phyloP scores from a whole-genome alignment of 2,113 vertebrate species.

The Tretioscincus oriximinensis region DNA sequence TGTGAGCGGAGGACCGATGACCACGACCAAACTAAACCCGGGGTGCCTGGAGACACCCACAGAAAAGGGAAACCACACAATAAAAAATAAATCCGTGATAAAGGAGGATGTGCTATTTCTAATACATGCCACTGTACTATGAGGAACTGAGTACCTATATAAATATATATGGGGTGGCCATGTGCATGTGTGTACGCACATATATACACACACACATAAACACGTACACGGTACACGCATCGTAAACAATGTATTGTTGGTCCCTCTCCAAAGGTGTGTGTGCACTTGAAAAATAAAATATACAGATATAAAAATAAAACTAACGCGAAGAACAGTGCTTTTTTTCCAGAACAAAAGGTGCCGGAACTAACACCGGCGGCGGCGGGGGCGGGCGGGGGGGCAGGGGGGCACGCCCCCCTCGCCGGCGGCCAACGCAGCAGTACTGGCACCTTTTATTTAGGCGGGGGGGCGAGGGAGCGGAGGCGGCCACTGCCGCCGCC shows the following conservation, averaged over 20 bases:
- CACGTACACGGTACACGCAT: conserved; percentile 48
- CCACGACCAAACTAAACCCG: conserved; percentile 68
- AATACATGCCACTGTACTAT: conserved; percentile 52
- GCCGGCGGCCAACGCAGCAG: too few relatives aligned
- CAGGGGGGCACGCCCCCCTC: too few relatives aligned
- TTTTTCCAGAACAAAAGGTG: too few relatives aligned
- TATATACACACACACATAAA: conserved; percentile 56
- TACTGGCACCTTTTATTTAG: too few relatives aligned
- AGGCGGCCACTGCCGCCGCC: too few relatives aligned
- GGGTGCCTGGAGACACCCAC: conserved; percentile 68
- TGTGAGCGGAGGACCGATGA: conserved; percentile 72
- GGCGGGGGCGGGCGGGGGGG: too few relatives aligned
- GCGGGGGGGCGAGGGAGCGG: too few relatives aligned
- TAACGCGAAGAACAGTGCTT: too few relatives aligned
- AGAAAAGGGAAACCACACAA: conserved; percentile 50
- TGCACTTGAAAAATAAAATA: conserved; percentile 26
- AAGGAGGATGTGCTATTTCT: conserved; percentile 49
- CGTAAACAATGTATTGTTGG: conserved; percentile 49
- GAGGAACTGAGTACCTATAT: conserved; percentile 53
- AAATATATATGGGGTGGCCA: conserved; percentile 53
- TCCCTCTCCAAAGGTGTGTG: conserved; percentile 52
- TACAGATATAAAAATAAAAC: conserved; percentile 19
- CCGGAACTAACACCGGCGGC: too few relatives aligned
- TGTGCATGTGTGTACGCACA: too few relatives aligned
- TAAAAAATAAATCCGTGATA: conserved; percentile 59